Base-by-base conservation (phyloP, 1,140 invertebrate genomes). In the Cecropterus lyciades region DNA sequence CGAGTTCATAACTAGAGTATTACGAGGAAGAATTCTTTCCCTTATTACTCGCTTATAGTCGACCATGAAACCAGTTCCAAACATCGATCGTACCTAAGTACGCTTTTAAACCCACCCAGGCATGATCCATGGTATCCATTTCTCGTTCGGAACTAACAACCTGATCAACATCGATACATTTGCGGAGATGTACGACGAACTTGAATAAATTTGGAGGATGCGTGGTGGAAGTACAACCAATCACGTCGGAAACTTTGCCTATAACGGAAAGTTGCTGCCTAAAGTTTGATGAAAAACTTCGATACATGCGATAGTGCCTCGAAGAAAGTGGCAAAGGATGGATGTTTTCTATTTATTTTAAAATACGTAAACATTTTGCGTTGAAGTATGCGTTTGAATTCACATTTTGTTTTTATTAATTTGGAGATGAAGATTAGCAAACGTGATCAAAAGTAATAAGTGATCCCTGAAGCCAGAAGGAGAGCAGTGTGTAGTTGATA, bases 271-370 rank as follows among this genome's bases (percentile, higher is more conserved):
- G 43, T 43, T 45, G 20, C 16, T 65, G 63, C 48, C 49, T 52
- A 43, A 74, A 77, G 67, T 80, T 80, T 73, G 69, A 75, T 74
- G 71, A 80, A 80, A 77, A 77, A 79, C 77, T 79, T 79, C 15
- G 53, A 64, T 67, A 63, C 62, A 59, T 66, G 68, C 59, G 17
- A 51, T 63, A 63, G 46, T 52, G 59, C 48, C 51, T 13, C 17
- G 43, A 20, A 24, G 33, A 51, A 52, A 52, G 48, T 63, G 16
- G 33, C 37, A 43, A 33, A 55, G 33, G 59, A 62, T 37, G 33
- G 17, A 63, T 63, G 37, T 27, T 63, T 43, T 13, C 45, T 17
- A 46, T 55, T 55, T 53, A 65, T 65, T 65, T 65, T 24, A 40
- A 57, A 57, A 14, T 20, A 27, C 9, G 11, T 46, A 13, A 62